A percentile compares a stretch with the other conserved stretches of the same genome.
phyloP scores from a whole-genome alignment of 2,888 invertebrate species.

The Teinopalpus imperialis region DNA sequence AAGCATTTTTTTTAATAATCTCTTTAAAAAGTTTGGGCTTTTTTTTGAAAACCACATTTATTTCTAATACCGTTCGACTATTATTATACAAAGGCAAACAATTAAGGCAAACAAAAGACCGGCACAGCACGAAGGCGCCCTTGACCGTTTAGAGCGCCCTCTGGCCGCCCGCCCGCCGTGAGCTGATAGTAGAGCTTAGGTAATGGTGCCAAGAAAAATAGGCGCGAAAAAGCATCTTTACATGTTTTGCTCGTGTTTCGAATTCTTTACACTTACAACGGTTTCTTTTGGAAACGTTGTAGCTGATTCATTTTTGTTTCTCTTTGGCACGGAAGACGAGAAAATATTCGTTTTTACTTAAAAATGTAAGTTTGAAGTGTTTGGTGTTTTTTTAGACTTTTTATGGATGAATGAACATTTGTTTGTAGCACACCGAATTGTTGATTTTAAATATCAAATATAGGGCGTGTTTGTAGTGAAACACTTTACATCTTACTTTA shows the following conservation, averaged over 20 bases:
- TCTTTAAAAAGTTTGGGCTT: too few relatives aligned
- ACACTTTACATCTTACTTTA: too few relatives aligned
- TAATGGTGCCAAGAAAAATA: constrained; percentile 1
- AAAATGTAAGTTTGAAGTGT: too few relatives aligned
- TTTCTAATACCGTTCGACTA: background rate
- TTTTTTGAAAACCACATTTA: background rate
- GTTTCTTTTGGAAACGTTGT: background rate
- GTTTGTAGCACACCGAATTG: too few relatives aligned
- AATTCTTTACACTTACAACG: constrained; percentile 4
- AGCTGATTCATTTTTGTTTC: background rate
- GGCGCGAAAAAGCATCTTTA: background rate
- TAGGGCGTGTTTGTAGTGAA: too few relatives aligned
- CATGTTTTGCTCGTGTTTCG: constrained; percentile 8
- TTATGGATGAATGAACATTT: too few relatives aligned
- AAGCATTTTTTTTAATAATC: too few relatives aligned
- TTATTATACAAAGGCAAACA: constrained; percentile 3
- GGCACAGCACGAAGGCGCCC: constrained; percentile 8
- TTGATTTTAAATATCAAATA: too few relatives aligned
- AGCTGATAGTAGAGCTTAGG: too few relatives aligned
- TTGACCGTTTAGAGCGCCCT: constrained; percentile 8
- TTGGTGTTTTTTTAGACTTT: too few relatives aligned
- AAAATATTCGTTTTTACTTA: too few relatives aligned
- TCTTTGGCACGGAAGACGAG: background rate
- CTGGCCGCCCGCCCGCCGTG: background rate
- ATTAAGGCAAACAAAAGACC: constrained; percentile 14